Percentiles rank a stretch among this genome's conserved stretches.
Evolutionary conservation across 2,797 vertebrate species (phyloP).

Genomic region (Lemur catta): DNA sequence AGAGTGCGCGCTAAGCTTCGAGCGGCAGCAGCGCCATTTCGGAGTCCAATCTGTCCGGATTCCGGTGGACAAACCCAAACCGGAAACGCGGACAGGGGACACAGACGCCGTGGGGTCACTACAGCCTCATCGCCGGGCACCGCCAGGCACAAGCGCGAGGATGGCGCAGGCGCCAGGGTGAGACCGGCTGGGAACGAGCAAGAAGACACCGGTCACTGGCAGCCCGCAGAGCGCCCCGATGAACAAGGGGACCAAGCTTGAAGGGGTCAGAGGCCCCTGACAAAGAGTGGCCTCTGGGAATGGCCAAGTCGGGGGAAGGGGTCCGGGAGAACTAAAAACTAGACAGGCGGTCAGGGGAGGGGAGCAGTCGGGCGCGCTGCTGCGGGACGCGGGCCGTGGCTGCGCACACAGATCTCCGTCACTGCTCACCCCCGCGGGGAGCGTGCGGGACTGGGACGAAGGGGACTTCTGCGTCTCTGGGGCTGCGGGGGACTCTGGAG

Average conservation of each 20-base stretch:
- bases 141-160: accelerated
- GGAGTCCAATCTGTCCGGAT: background rate
- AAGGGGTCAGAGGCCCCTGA: background rate
- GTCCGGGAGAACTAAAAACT: background rate
- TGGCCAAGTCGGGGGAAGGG: accelerated
- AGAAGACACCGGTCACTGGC: background rate
- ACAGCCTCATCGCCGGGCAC: accelerated
- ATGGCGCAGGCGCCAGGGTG: background rate
- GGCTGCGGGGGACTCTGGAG: no score
- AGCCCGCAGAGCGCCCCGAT: background rate
- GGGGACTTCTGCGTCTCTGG: accelerated
- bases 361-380: accelerated
- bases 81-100: background rate
- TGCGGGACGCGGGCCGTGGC: accelerated
- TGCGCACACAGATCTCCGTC: accelerated
- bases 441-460: accelerated
- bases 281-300: background rate
- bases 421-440: accelerated
- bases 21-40: background rate
- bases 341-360: accelerated
- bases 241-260: background rate
- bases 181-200: background rate
- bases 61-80: background rate
- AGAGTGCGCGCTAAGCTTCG: background rate
- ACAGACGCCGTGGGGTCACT: accelerated